Evolutionary conservation across 2,113 vertebrate species (phyloP).

Genomic region (Anguilla japonica): DNA sequence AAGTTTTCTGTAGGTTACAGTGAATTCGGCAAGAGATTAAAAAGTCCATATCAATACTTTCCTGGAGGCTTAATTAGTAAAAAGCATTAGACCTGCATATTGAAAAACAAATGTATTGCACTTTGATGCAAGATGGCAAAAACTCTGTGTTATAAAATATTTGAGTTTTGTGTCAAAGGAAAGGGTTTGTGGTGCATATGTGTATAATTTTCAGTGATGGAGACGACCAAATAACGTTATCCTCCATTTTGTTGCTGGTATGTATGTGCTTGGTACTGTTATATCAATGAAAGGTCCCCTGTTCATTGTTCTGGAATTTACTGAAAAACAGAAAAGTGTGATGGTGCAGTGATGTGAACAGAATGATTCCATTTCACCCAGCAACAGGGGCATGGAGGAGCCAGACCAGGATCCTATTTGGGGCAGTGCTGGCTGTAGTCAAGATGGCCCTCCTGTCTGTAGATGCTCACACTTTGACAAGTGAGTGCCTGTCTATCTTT

Average conservation of each 20-base stretch:
- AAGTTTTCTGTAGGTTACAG: neutral
- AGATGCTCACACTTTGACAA: neutral
- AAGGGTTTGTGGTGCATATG: neutral
- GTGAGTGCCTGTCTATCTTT: neutral
- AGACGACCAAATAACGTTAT: too few relatives aligned
- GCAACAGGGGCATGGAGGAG: neutral
- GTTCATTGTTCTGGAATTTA: neutral
- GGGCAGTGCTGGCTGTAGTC: neutral
- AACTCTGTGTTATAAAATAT: too few relatives aligned
- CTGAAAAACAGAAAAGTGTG: neutral
- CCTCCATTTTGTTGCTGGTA: neutral
- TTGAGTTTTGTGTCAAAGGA: neutral
- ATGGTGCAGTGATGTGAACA: neutral
- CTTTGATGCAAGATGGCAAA: neutral
- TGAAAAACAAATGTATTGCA: too few relatives aligned
- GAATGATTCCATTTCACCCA: neutral
- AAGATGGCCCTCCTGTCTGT: neutral
- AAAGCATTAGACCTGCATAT: too few relatives aligned
- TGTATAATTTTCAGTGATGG: neutral
- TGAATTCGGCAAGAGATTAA: too few relatives aligned
- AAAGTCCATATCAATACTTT: too few relatives aligned
- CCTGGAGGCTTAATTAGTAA: too few relatives aligned
- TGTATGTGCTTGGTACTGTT: neutral
- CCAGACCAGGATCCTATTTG: neutral
- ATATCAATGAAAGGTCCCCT: neutral